Base-by-base conservation (phyloP, 2,888 invertebrate genomes). In the Agrypnus murinus region DNA sequence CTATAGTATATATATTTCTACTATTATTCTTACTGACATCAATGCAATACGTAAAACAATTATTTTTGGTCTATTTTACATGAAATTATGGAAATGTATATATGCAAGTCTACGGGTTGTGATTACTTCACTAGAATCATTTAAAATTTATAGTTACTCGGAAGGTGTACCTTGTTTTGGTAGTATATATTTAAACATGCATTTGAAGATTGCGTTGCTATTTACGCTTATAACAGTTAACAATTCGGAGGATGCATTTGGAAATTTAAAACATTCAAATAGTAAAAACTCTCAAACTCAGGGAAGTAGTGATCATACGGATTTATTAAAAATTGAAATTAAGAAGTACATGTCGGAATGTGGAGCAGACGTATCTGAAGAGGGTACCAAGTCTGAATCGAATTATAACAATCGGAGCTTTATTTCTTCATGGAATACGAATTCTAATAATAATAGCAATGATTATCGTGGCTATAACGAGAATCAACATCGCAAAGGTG, bases 311-410 rank as follows among this genome's bases (percentile, higher is more conserved):
- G 65, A 43, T n/a, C 32, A 31, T 1, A 32, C 10, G 0, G 55
- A 55, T 9, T 7, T 32, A 2, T 55, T 83, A 12, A 81, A 77
- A 72, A 73, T 63, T 48, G 81, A 83, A 74, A 76, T 82, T 7
- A 74, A 72, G 55, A 81, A 81, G 68, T 75, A 77, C 14, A n/a
- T 82, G 25, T 76, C 73, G 58, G 81, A 81, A 74, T 83, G 83
- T 59, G 81, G 80, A 2, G 76, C 74, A 5, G 77, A 78, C 10
- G 65, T 66, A 34, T 71, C 75, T 0, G 74, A 59, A 34, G 75
- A 76, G 19, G 75, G 77, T 32, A 53, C 59, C 10, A n/a, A 4
- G 34, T 57, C 65, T 0, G 57, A 65, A 15, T 57, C 65, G 3
- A 43, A 15, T 14, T 19, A 38, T 10, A 4, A 2, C 7, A 36